Conservation (phyloP, 23 tunicate genomes). For the Aplidium turbinatum region DNA sequence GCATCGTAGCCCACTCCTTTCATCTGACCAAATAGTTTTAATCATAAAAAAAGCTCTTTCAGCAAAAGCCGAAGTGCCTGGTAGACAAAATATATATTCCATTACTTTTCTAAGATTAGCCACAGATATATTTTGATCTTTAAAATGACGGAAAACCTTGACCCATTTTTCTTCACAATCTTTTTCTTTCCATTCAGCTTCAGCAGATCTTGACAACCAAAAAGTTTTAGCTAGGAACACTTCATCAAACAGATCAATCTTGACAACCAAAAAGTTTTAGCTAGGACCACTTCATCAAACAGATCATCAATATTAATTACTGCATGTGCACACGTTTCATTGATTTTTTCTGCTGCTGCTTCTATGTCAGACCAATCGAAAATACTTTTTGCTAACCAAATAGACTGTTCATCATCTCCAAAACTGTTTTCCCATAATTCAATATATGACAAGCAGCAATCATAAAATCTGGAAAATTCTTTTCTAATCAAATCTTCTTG, state of each 20-base stretch:
- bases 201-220: conserved; percentile 7
- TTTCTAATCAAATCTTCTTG: too few species aligned
- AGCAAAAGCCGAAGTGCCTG: conserved; percentile 20
- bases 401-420: too few species aligned
- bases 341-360: conserved; percentile 10
- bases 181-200: conserved; percentile 29
- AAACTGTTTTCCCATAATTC: too few species aligned
- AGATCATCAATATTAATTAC: too few species aligned
- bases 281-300: too few species aligned
- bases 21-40: conserved; percentile 3
- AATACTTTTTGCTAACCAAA: conserved; percentile 17
- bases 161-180: conserved; percentile 36
- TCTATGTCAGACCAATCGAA: conserved; percentile 29
- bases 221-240: too few species aligned
- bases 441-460: too few species aligned
- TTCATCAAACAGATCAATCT: too few species aligned
- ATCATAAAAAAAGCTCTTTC: conserved; percentile 17
- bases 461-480: too few species aligned
- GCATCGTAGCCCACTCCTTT: too few species aligned
- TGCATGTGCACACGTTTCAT: conserved; percentile 9
- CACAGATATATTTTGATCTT: conserved; percentile 27
- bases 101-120: conserved; percentile 34
- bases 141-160: conserved; percentile 35
- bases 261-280: too few species aligned
- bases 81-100: conserved; percentile 14